These are phyloP conservation scores for Etheostoma spectabile DNA, from an alignment of 2,113 vertebrate genomes.

Conservation along the genomic window DNA sequence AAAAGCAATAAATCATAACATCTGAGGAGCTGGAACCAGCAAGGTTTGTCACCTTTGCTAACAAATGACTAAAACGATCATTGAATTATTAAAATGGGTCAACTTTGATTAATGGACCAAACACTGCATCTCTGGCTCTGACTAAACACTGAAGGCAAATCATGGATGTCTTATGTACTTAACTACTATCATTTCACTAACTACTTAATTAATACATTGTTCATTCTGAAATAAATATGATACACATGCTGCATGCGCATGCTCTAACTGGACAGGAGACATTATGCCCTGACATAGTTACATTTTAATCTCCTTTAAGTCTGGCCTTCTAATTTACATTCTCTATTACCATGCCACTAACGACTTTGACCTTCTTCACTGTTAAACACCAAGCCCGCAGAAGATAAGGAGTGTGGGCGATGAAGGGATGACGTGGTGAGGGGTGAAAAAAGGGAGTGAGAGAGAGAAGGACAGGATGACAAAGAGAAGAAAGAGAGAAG, in stretches of 20 bases:
- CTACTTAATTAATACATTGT: background rate
- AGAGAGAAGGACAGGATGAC: slow-evolving; percentile 65
- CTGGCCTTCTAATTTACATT: slow-evolving; percentile 71
- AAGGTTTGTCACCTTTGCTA: background rate
- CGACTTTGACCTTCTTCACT: slow-evolving; percentile 78
- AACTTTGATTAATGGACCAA: background rate
- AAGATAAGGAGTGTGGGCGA: background rate
- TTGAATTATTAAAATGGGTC: background rate
- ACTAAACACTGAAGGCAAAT: background rate
- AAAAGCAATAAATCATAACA: background rate
- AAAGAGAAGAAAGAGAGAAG: slow-evolving; percentile 62
- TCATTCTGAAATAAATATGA: background rate
- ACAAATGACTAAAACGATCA: background rate
- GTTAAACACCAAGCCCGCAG: slow-evolving; percentile 64
- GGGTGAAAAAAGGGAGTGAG: slow-evolving; percentile 15
- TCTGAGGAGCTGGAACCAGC: background rate
- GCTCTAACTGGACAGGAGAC: slow-evolving; percentile 22
- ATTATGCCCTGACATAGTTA: slow-evolving; percentile 43
- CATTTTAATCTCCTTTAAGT: slow-evolving; percentile 62
- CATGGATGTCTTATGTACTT: background rate
- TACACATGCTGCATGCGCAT: slow-evolving; percentile 1
- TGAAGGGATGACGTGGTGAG: slow-evolving; percentile 11
- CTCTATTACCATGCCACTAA: slow-evolving; percentile 71
- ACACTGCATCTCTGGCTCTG: background rate
- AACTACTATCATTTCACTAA: background rate